Conservation (phyloP, 2,888 invertebrate genomes). For the Junonia oenone region DNA sequence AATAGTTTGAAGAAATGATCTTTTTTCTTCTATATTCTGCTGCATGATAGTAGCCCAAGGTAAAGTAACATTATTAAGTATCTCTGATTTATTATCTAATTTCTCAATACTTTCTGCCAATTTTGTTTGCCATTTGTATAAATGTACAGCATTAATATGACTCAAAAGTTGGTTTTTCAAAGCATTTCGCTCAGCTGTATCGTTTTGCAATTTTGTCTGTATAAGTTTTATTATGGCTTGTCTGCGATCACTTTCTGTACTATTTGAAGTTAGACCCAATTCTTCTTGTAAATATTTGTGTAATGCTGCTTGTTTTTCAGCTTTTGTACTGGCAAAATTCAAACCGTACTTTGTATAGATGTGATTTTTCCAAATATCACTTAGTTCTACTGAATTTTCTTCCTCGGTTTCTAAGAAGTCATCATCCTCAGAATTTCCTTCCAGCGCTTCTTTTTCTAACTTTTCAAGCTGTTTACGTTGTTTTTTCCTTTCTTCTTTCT, state of each 20-base stretch:
- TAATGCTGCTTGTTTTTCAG: conserved; percentile 53
- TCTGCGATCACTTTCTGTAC: conserved; percentile 57
- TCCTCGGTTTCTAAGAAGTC: conserved; percentile 46
- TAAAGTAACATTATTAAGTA: conserved; percentile 47
- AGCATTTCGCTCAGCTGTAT: conserved; percentile 39
- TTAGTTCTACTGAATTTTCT: conserved; percentile 52
- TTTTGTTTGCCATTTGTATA: conserved; percentile 49
- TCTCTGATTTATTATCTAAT: conserved; percentile 53
- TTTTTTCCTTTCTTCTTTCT: conserved; percentile 41
- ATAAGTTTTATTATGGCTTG: conserved; percentile 57
- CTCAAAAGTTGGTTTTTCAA: conserved; percentile 50
- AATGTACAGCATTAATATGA: conserved; percentile 50
- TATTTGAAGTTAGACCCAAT: conserved; percentile 51
- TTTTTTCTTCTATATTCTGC: conserved; percentile 51
- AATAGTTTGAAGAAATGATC: conserved; percentile 50
- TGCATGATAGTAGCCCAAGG: conserved; percentile 50
- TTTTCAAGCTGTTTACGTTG: conserved; percentile 37
- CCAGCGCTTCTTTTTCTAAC: conserved; percentile 42
- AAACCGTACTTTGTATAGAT: conserved; percentile 60
- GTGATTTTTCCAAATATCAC: conserved; percentile 60
- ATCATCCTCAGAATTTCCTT: conserved; percentile 33
- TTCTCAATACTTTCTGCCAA: conserved; percentile 56
- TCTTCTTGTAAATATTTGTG: conserved; percentile 55
- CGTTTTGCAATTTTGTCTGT: conserved; percentile 47
- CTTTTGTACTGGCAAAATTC: conserved; percentile 43